Evolutionary conservation across 2,888 invertebrate genomes (phyloP), one percentile per base, ranked within the genome.

Genomic region (Andrena camellia): DNA sequence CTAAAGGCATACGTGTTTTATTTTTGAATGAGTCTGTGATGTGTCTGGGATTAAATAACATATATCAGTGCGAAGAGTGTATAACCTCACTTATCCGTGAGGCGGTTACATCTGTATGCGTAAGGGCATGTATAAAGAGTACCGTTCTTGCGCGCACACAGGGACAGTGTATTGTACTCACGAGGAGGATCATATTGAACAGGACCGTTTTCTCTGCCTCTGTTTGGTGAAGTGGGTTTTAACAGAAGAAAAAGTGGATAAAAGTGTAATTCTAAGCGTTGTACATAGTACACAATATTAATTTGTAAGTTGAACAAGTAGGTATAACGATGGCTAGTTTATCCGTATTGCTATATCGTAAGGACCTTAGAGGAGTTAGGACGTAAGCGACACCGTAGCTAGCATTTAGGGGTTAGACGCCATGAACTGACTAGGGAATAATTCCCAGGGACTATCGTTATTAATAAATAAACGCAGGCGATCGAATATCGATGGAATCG

Each of bases 231-330:
- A 85, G 86, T 89, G 92, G 89, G 90, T 89, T 90, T 81, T 81
- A 79, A 81, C 72, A 70, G 59, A 70, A 59, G 88, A 90, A 86
- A 89, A 88, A n/a, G 57, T 57, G 57, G 23, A 23, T 42, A 42
- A 86, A 89, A 72, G 77, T 86, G 81, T 91, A 90, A 90, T 88
- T 86, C 88, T 92, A 93, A 93, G 91, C 92, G 90, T 92, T 94
- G 94, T 94, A 94, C 88, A 94, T 93, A 94, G 93, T 94, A 94
- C 90, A 93, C 93, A 93, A 92, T 93, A 93, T 86, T 93, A 93
- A 89, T 90, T 92, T 92, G 86, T 93, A 94, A 93, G 92, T 90
- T 91, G 89, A 92, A 87, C 90, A 93, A 93, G 91, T 93, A 93
- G 92, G 90, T 91, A 91, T 92, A 92, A 57, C 88, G 89, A 93